Conservation (phyloP, 2,113 vertebrate species). For the Mustelus asterias region DNA sequence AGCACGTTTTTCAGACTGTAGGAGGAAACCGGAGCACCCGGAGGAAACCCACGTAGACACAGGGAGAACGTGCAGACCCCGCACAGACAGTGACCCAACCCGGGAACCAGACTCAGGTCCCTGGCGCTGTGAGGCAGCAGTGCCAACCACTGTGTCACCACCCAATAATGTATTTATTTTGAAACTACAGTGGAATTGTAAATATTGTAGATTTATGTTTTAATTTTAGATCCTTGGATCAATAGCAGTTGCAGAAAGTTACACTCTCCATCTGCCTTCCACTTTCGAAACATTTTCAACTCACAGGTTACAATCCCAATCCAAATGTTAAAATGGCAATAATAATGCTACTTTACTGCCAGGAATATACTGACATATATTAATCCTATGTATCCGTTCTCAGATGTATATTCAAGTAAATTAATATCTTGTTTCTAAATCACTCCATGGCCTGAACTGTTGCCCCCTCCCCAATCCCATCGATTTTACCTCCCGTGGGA, state of each 20-base stretch:
- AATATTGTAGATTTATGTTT: not conserved
- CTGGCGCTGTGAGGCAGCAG: no score
- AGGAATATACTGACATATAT: not conserved
- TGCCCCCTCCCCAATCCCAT: no score
- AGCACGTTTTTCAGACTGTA: no score
- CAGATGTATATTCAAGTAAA: not conserved
- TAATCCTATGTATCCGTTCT: not conserved
- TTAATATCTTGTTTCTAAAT: not conserved
- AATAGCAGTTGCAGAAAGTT: not conserved
- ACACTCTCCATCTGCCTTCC: not conserved
- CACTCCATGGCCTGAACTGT: no score
- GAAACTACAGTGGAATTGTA: not conserved
- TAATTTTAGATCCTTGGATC: not conserved
- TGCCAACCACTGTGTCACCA: no score
- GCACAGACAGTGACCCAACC: no score
- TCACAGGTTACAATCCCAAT: not conserved
- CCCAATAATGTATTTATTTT: not conserved
- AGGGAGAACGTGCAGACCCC: no score
- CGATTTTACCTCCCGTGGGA: no score
- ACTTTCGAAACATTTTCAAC: not conserved
- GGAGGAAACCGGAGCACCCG: no score
- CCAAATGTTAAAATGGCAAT: not conserved
- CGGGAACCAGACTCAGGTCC: no score
- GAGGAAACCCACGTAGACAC: no score
- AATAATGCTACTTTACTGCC: not conserved